Base-by-base conservation (phyloP, 2,888 invertebrate species). In the Lycophotia porphyrea region DNA sequence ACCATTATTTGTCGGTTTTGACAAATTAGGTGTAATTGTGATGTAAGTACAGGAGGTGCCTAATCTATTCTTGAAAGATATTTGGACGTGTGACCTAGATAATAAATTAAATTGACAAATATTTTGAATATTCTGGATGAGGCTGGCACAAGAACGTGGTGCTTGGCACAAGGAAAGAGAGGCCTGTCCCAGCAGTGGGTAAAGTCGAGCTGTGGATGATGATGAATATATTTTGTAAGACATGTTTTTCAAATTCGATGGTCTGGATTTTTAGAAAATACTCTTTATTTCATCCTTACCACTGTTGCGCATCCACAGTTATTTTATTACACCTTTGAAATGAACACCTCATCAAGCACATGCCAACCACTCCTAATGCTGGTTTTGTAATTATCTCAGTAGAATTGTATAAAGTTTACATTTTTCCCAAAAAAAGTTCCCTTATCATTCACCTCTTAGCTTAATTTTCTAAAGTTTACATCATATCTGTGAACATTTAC, bases 1-100 rank as follows among this genome's bases (percentile, higher is more conserved):
- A 80, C 71, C 15, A 65, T 82, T 72, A 64, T 73, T 83, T 71
- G 65, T 63, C 71, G 18, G n/a, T 76, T 67, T 84, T 80, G 75
- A 78, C 65, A 63, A 79, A 80, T 86, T 72, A 76, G 47, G 3
- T 67, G 61, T 18, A n/a, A 27, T 24, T 13, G 9, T 65, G 69
- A 36, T 71, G 75, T 74, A 63, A 80, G 52, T 64, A n/a, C 24
- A 69, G 31, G n/a, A 44, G 52, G n/a, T 61, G 15, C 13, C n/a
- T 61, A 61, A 61, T 61, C n/a, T 61, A 61, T 61, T 61, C 36
- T 61, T n/a, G 44, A 27, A 9, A 36, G n/a, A 9, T 31, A 61
- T 47, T 55, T 61, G 15, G 15, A 11, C 42, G 31, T 52, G 13
- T 63, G 61, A 63, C 65, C 73, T 66, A 47, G 7, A 39, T 58